Base-by-base conservation (phyloP, 2,797 vertebrate species). In the Fistularia commersonii region DNA sequence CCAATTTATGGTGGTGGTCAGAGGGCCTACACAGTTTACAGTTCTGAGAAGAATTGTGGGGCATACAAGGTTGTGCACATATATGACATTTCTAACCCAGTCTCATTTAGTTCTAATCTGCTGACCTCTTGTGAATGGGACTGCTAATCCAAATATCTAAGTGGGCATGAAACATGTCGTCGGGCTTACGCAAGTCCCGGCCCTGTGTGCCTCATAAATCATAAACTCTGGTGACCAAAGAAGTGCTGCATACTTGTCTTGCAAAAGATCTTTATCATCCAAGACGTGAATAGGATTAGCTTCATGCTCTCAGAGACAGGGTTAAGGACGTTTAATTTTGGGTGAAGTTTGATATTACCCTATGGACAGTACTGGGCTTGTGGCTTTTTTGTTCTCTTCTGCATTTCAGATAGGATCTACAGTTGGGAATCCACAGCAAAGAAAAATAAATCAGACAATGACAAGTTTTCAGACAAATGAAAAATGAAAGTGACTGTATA, bases 261-360 rank as follows among this genome's bases (percentile, higher is more conserved):
- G 69, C 46, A 70, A 66, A 55, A 74, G 79, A 84, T 87, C 66
- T 70, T 80, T 67, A 77, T 82, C 69, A 69, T 45, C 37, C 60
- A 11, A 79, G 76, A 80, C 78, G 51, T 61, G 66, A 51, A 51
- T 50, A 50, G 69, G 72, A 77, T 79, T 74, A 78, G 69, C 57
- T 62, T 8, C 52, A 61, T 56, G 63, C 57, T 68, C 57, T 54
- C 33, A 0, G 58, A 79, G 64, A 77, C 70, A 62, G 57, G 70
- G 65, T 76, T 80, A 79, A 77, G 80, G 78, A 69, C 66, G 32
- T 81, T 87, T 87, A 65, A 81, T 76, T 86, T 82, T 82, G 76
- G 82, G 47, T 78, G 84, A 66, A 76, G 70, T 67, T 58, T 66
- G 79, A 85, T 79, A 74, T 35, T 41, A 48, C 62, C 60, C 45